These are phyloP conservation scores for Paradoxurus hermaphroditus DNA, from an alignment of 2,113 vertebrate genomes.

Conservation along the genomic window DNA sequence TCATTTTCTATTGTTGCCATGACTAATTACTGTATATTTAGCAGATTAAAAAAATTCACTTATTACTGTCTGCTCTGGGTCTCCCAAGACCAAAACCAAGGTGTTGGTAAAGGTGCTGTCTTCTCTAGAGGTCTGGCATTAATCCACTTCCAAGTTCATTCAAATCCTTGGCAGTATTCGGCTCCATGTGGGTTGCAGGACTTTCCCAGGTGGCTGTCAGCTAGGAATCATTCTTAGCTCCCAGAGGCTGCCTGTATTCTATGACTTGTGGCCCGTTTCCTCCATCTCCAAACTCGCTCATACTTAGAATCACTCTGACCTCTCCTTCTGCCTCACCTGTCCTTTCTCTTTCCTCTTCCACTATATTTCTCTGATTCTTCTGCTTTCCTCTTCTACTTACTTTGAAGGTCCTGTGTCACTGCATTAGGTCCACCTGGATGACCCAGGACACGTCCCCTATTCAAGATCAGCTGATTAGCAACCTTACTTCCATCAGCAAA, in stretches of 20 bases:
- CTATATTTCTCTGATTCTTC: background rate
- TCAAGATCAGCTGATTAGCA: background rate
- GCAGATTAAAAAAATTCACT: background rate
- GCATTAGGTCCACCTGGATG: background rate
- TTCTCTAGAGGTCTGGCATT: background rate
- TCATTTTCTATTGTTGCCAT: background rate
- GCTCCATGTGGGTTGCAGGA: background rate
- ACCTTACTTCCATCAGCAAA: background rate
- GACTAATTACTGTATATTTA: background rate
- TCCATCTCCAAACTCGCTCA: background rate
- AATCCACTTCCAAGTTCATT: background rate
- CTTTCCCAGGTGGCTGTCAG: background rate
- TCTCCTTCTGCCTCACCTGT: background rate
- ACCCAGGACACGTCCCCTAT: background rate
- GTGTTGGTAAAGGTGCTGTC: background rate
- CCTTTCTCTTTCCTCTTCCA: background rate
- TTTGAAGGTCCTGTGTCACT: background rate
- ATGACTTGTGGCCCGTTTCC: background rate
- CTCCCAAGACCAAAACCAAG: constrained; percentile 13
- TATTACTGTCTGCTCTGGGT: background rate
- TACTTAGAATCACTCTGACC: background rate
- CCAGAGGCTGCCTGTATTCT: background rate
- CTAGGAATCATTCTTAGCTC: background rate
- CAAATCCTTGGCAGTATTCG: background rate
- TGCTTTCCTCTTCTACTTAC: background rate